Base-by-base conservation (phyloP, 2,888 invertebrate species). In the Chrysodeixis includens region DNA sequence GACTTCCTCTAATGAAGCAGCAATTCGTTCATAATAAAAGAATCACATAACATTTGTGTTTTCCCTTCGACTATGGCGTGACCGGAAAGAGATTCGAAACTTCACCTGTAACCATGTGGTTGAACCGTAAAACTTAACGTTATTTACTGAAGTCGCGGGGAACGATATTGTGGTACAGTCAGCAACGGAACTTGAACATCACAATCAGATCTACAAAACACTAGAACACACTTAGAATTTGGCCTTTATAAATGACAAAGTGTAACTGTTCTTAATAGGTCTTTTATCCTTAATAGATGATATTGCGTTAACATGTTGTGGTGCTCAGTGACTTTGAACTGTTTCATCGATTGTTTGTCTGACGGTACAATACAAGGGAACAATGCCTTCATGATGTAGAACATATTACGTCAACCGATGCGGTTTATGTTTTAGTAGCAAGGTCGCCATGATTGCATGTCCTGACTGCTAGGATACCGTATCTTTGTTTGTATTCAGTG, bases 111-210 rank as follows among this genome's bases (percentile, higher is more conserved):
- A 68, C 62, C 83, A 82, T 82, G 76, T 81, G 83, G 72, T 53
- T 64, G 62, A 62, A 63, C 69, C 78, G 79, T 86, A 83, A 85
- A 86, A 82, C 82, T 81, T 83, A 75, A 83, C 83, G 76, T 75
- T 71, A 74, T 78, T 76, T 80, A 78, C 74, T 74, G 70, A 76
- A 66, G 79, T 78, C 67, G 63, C 67, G 70, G 63, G 66, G 61
- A 52, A 56, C 66, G 59, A 65, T 66, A 67, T 69, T 63, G 63
- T 56, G 16, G 59, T 72, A 69, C 57, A 54, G 44, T 26, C 26
- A 26, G 26, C 26, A 26, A 26, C 2, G 26, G 6, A 26, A 26
- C 26, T 26, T 26, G 26, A 26, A 4, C 26, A 26, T n/a, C n/a
- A 26, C 26, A 26, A 26, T 26, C 26, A 26, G 26, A 26, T 26